Base-by-base conservation (phyloP, 2,888 invertebrate genomes). In the Malthinus flaveolus region DNA sequence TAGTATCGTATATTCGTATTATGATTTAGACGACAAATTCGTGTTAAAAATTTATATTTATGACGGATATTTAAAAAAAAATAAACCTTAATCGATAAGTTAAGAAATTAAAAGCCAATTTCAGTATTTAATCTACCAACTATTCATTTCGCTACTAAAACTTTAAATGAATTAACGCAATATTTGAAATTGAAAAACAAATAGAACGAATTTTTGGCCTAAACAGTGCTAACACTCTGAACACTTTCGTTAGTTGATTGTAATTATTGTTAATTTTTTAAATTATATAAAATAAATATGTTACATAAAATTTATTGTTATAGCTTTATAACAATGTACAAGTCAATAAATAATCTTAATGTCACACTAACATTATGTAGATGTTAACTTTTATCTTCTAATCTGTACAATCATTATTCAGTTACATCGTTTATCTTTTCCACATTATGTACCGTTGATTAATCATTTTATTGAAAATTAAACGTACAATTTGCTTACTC, bases 351-450 rank as follows among this genome's bases (percentile, higher is more conserved):
- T 55, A 55, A 32, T 32, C 49, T 50, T 55, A 59, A 55, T 50
- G 54, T 49, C 9, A 55, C n/a, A 23, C 47, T 51, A 45, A 51
- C 56, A 54, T 56, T 49, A 32, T 59, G 57, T 66, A 61, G 62
- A 58, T 63, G 54, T 51, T 53, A 53, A 54, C 52, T 59, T 49
- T 59, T 54, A 57, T 55, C 44, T 57, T 61, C 55, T 69, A 73
- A 73, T 74, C 67, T 74, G 73, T 73, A 74, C 74, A 73, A 73
- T 73, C 72, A 74, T 73, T 71, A 42, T 15, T 42, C 39, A 42
- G 39, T 69, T 62, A 50, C 45, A 56, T 50, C 36, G 9, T 7
- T 33, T 15, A 34, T 36, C 33, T 39, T 45, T 39, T 51, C 52
- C 34, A 42, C 46, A 50, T 57, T 62, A 61, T 64, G 64, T 64